Conservation (phyloP, 1,140 invertebrate genomes). For the Neomicropteryx cornuta region DNA sequence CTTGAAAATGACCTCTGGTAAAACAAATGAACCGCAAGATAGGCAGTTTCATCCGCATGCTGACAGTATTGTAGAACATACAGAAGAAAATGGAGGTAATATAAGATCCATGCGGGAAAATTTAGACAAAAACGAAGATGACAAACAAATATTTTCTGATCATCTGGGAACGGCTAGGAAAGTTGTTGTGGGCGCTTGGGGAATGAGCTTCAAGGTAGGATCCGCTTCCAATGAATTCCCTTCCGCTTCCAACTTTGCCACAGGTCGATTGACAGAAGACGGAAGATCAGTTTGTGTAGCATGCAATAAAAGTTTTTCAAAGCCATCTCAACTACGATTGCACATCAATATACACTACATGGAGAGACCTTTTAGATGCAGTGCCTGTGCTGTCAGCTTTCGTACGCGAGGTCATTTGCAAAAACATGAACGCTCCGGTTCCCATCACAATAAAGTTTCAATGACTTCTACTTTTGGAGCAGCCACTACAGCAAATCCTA, state of each 20-base stretch:
- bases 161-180: conserved; percentile 35
- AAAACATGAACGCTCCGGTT: conserved; percentile 82
- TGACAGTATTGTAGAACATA: too few relatives aligned
- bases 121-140: conserved; percentile 20
- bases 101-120: too few relatives aligned
- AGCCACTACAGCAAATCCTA: conserved; percentile 76
- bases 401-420: conserved; percentile 85
- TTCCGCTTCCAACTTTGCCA: conserved; percentile 26
- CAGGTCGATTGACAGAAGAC: conserved; percentile 52
- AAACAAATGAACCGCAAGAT: conserved; percentile 36
- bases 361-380: conserved; percentile 84
- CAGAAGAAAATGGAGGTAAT: too few relatives aligned
- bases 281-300: conserved; percentile 75
- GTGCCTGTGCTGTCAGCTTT: conserved; percentile 83
- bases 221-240: conserved; percentile 34
- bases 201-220: conserved; percentile 33
- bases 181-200: conserved; percentile 38
- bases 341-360: conserved; percentile 96
- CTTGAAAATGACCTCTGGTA: conserved; percentile 45
- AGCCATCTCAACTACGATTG: conserved; percentile 77
- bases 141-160: conserved; percentile 24
- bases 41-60: too few relatives aligned
- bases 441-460: conserved; percentile 82
- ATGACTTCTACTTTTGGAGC: conserved; percentile 81
- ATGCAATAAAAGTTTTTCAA: conserved; percentile 84